phyloP scores from a whole-genome alignment of 2,113 vertebrate genomes.

The Ptychochromis oligacanthus region DNA sequence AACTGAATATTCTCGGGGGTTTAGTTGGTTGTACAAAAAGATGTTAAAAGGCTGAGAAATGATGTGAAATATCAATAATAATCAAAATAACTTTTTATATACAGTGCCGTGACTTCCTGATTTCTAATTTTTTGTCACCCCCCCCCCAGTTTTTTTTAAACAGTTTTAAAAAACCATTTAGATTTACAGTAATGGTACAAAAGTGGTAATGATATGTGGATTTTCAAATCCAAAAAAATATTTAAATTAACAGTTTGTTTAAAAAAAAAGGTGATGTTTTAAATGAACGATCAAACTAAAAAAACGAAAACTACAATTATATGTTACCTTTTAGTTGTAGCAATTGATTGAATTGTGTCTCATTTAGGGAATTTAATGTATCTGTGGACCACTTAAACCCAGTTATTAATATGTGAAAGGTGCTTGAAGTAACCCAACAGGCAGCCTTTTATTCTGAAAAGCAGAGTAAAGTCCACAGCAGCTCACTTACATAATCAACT shows the following conservation, averaged over 20 bases:
- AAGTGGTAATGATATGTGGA: neutral
- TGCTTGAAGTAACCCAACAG: neutral
- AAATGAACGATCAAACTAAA: neutral
- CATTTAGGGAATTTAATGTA: neutral
- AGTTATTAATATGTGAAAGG: neutral
- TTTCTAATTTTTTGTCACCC: too few relatives aligned
- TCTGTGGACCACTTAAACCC: neutral
- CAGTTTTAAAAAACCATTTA: neutral
- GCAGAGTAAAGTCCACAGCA: conserved; percentile 30
- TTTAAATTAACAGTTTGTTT: too few relatives aligned
- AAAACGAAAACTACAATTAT: neutral
- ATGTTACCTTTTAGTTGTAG: neutral
- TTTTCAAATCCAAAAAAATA: neutral
- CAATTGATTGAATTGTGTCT: neutral
- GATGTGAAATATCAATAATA: too few relatives aligned
- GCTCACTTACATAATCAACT: neutral
- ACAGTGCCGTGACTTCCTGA: too few relatives aligned
- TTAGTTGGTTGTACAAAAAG: too few relatives aligned
- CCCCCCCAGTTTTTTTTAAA: too few relatives aligned
- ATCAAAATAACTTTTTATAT: too few relatives aligned
- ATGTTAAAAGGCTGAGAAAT: too few relatives aligned
- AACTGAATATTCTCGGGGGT: neutral
- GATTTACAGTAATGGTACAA: neutral
- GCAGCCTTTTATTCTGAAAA: conserved; percentile 28
- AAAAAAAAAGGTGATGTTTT: neutral